A percentile compares a stretch with the other conserved stretches of the same genome.
Evolutionary conservation across 2,797 vertebrate genomes (phyloP).

Genomic region (Coregonus sp.): DNA sequence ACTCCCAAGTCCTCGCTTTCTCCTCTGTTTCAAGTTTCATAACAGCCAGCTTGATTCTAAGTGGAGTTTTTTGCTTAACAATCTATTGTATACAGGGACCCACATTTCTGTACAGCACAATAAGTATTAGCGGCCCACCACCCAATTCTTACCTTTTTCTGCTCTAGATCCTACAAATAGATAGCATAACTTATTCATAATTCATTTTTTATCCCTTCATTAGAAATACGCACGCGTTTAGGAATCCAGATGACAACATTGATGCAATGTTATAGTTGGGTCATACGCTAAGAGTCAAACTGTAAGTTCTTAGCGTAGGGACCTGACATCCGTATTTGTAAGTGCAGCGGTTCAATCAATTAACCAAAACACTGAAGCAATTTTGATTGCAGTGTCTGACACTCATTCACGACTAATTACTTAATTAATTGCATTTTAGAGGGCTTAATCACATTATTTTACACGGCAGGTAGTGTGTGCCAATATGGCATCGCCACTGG

Average conservation of each 20-base stretch:
- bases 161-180: background rate
- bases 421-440: conserved; percentile 76
- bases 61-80: background rate
- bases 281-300: background rate
- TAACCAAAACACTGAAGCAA: conserved; percentile 27
- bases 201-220: background rate
- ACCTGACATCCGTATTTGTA: conserved; percentile 16
- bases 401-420: conserved; percentile 68
- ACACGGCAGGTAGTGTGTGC: conserved; percentile 64
- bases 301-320: background rate
- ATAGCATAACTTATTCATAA: background rate
- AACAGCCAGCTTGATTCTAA: conserved; percentile 3
- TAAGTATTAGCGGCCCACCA: background rate
- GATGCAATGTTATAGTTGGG: background rate
- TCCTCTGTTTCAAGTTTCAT: background rate
- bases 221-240: background rate
- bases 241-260: background rate
- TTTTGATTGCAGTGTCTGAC: conserved; percentile 49
- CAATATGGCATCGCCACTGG: conserved; percentile 60
- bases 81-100: background rate
- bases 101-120: background rate
- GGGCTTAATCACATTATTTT: conserved; percentile 72
- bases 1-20: background rate
- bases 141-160: background rate
- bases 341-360: conserved; percentile 31